Percentiles rank a stretch among this genome's conserved stretches.
These are phyloP conservation scores for Euleptes europaea DNA, from an alignment of 2,113 vertebrate genomes.

Conservation along the genomic window DNA sequence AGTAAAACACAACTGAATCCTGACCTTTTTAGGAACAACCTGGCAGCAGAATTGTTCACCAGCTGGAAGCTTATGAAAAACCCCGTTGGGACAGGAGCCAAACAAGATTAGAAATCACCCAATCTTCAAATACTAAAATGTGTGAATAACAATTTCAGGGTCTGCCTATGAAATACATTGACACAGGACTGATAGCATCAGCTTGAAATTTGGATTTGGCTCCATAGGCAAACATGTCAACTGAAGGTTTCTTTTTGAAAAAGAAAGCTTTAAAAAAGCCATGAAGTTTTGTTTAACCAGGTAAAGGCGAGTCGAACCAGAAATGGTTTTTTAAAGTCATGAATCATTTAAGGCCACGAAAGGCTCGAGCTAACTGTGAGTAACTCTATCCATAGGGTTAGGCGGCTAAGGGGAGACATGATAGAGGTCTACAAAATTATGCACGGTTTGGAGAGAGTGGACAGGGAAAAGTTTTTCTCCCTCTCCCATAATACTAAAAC, in stretches of 20 bases:
- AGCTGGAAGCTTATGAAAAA: conserved; percentile 40
- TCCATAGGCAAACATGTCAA: not conserved
- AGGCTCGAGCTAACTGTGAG: not conserved
- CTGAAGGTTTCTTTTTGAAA: no score
- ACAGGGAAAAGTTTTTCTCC: no score
- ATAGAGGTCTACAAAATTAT: no score
- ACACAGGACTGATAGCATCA: not conserved
- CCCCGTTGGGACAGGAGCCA: conserved; percentile 44
- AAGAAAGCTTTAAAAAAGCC: not conserved
- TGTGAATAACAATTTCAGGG: conserved; percentile 58
- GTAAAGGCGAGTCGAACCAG: not conserved
- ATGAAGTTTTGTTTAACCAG: not conserved
- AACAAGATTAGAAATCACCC: conserved; percentile 37
- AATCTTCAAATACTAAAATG: conserved; percentile 65
- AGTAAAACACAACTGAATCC: conserved; percentile 41
- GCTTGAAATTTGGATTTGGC: not conserved
- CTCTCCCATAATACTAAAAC: no score
- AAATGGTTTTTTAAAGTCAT: not conserved
- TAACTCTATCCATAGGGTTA: no score
- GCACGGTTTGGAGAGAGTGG: no score
- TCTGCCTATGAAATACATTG: conserved; percentile 52
- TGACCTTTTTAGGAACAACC: conserved; percentile 37
- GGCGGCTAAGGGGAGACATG: no score
- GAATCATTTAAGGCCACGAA: not conserved
- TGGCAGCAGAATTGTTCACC: conserved; percentile 32